These are phyloP conservation scores for Lasioglossum leucozonium DNA, from an alignment of 2,888 invertebrate genomes.

Conservation along the genomic window DNA sequence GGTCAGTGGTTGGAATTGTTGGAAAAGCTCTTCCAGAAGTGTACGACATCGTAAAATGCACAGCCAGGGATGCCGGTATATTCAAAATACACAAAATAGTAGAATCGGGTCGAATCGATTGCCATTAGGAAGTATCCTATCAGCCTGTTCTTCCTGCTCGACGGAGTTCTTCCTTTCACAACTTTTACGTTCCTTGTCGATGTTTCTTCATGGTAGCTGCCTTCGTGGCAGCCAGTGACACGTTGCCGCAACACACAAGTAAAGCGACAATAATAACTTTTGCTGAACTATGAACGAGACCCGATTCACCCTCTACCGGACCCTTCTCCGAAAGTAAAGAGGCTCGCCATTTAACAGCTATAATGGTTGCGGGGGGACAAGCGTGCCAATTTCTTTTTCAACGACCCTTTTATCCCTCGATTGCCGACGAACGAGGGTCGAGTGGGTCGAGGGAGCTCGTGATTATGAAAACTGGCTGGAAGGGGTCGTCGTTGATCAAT, in stretches of 20 bases:
- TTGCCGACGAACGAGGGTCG: constrained; percentile 46
- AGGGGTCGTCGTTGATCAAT: constrained; percentile 62
- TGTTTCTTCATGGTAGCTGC: constrained; percentile 4
- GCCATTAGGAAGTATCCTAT: constrained; percentile 29
- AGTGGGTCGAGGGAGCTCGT: constrained; percentile 28
- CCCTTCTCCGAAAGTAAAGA: not conserved
- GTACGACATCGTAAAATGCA: not conserved
- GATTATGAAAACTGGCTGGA: constrained; percentile 57
- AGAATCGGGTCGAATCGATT: constrained; percentile 35
- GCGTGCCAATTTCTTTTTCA: constrained; percentile 35
- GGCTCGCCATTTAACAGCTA: constrained; percentile 19
- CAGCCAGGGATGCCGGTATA: not conserved
- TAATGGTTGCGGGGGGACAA: constrained; percentile 24
- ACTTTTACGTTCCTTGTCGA: constrained; percentile 18
- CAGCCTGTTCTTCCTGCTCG: constrained; percentile 23
- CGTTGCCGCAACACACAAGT: not conserved
- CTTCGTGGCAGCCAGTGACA: not conserved
- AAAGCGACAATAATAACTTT: constrained; percentile 4
- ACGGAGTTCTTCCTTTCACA: constrained; percentile 16
- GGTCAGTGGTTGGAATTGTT: not conserved
- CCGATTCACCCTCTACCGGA: not conserved
- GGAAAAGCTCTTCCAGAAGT: not conserved
- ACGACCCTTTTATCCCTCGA: constrained; percentile 54
- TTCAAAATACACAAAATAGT: constrained; percentile 22
- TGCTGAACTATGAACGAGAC: constrained; percentile 1